Base-by-base conservation (phyloP, 2,797 vertebrate species). In the Phalanger gymnotis region DNA sequence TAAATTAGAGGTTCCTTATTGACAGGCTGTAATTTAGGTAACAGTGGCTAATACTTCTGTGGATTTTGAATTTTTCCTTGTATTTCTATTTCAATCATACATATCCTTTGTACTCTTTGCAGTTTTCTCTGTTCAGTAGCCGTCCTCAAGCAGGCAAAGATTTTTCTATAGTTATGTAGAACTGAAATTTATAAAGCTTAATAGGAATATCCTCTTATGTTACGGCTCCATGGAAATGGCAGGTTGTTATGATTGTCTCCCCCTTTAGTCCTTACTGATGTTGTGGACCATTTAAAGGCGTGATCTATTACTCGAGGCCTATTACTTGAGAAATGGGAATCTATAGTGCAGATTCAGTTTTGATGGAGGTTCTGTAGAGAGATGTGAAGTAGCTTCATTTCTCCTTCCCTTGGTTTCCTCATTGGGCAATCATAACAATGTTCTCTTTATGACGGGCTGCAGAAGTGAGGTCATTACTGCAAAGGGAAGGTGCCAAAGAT, bases 11-110 rank as follows among this genome's bases (percentile, higher is more conserved):
- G n/a, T 27, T 95, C 30, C 54, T 91, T 93, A 13, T 27, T 90
- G 81, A 61, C 9, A 91, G 90, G 47, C 92, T 92, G 5, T 93
- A 51, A 89, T 97, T 96, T 95, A 93, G 22, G n/a, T 54, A 93
- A 90, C 10, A 94, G 58, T 54, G 54, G 14, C 53, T 93, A 90
- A 58, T 30, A 54, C 55, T 94, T 94, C 92, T 89, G 52, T 53
- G 51, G 10, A 81, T 54, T 87, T n/a, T 90, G 0, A 54, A 54
- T 93, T 55, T 94, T 51, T 10, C 54, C 54, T 87, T 92, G 40
- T 54, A 31, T 81, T 95, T 47, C 90, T 93, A 54, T 89, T 95
- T 95, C 66, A 95, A 91, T 53, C 96, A 0, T 40, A 51, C 91
- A 87, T 91, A 16, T 89, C 40, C 90, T 54, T 94, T n/a, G 89